These are phyloP conservation scores for Geodia barretti DNA, from an alignment of 37 sponge, comb jelly and placozoan genomes.

Conservation along the genomic window DNA sequence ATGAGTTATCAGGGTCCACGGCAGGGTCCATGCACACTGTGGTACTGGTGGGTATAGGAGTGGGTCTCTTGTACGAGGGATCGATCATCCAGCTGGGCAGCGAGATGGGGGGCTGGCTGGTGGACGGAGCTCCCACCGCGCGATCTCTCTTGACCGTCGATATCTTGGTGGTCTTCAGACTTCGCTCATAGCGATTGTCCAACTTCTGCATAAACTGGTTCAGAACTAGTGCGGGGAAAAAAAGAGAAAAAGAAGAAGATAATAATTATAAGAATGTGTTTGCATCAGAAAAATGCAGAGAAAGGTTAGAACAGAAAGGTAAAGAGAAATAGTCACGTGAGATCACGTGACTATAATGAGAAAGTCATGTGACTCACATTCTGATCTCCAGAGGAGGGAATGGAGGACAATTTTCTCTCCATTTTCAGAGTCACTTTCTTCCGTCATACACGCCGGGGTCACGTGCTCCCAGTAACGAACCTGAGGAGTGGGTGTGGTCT, in stretches of 20 bases:
- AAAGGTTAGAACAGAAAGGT: neutral
- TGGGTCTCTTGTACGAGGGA: slow-evolving; percentile 39
- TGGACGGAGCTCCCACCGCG: slow-evolving; percentile 56
- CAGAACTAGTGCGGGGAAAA: slow-evolving; percentile 33
- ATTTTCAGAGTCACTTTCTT: slow-evolving; percentile 73
- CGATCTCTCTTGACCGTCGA: slow-evolving; percentile 66
- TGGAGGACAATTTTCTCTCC: slow-evolving; percentile 85
- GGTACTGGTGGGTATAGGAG: neutral
- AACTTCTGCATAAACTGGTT: slow-evolving; percentile 76
- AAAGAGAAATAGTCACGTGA: neutral
- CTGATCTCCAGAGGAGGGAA: slow-evolving; percentile 81
- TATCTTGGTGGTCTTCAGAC: slow-evolving; percentile 55
- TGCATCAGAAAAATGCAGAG: neutral
- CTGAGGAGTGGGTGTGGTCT: neutral
- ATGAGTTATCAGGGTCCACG: neutral
- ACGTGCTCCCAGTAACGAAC: slow-evolving; percentile 67
- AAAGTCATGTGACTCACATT: slow-evolving; percentile 71
- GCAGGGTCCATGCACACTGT: slow-evolving; percentile 38
- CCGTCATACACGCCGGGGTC: slow-evolving; percentile 79
- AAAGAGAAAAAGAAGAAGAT: no score
- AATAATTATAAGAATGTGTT: neutral
- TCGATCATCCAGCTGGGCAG: slow-evolving; percentile 81
- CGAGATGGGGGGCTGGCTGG: slow-evolving; percentile 49
- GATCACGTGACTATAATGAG: neutral
- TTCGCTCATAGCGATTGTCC: slow-evolving; percentile 68